Evolutionary conservation across 2,113 vertebrate species (phyloP).

Genomic region (Pachyramphus minor): DNA sequence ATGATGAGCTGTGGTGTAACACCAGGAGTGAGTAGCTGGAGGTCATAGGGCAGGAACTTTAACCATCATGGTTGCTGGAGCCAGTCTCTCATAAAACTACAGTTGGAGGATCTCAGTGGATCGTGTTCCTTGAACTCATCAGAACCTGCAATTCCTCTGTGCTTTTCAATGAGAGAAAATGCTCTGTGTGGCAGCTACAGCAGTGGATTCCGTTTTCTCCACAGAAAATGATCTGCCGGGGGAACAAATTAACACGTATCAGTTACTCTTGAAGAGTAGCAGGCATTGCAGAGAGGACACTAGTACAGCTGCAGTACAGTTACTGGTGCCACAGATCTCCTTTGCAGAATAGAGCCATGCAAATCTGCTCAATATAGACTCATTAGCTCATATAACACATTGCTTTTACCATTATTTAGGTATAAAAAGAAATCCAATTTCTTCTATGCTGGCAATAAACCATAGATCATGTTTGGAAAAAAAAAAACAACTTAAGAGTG

Average conservation of each 20-base stretch:
- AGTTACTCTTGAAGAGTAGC: not conserved
- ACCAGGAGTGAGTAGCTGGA: not conserved
- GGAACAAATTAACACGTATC: not conserved
- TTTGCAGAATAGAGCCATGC: not conserved
- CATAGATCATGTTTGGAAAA: not conserved
- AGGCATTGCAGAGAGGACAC: not conserved
- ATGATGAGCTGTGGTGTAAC: not conserved
- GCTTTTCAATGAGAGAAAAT: not conserved
- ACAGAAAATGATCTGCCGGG: not conserved
- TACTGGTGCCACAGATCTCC: not conserved
- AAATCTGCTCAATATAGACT: not conserved
- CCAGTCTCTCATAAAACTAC: not conserved
- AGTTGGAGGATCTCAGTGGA: not conserved
- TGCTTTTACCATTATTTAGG: not conserved
- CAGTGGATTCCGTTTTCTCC: not conserved
- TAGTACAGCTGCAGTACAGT: not conserved
- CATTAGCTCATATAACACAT: not conserved
- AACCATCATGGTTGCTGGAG: not conserved
- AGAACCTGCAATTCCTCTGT: not conserved
- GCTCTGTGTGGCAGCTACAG: not conserved
- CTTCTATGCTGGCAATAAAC: not conserved
- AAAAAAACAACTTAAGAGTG: not conserved
- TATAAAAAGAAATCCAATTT: not conserved
- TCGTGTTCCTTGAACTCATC: not conserved
- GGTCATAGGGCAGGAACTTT: not conserved